Percentiles rank a stretch among this genome's conserved stretches.
phyloP scores from a whole-genome alignment of 2,113 vertebrate genomes.

The Amphilophus citrinellus region DNA sequence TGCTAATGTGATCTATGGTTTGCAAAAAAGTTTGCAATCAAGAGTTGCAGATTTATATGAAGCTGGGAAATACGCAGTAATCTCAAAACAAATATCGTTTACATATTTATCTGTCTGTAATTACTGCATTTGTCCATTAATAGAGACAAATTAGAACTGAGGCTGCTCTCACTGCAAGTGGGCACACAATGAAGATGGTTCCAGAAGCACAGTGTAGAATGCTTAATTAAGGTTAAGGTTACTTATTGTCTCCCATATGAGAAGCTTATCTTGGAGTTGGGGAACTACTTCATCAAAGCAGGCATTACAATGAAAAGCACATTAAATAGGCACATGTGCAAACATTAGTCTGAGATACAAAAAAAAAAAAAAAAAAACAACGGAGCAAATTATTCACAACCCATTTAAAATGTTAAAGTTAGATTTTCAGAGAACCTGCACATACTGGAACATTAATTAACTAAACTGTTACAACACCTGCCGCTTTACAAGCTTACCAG shows the following conservation, averaged over 20 bases:
- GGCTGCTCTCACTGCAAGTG: neutral
- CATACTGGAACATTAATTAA: neutral
- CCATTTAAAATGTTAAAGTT: neutral
- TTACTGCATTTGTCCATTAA: neutral
- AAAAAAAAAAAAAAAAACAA: neutral
- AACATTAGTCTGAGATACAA: neutral
- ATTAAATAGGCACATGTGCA: neutral
- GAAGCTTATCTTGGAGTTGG: neutral
- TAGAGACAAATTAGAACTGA: neutral
- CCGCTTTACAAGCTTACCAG: neutral
- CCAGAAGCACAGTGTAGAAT: neutral
- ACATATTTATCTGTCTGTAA: neutral
- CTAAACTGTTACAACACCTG: neutral
- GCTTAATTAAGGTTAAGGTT: neutral
- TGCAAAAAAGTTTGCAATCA: neutral
- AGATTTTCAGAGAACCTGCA: neutral
- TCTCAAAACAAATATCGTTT: neutral
- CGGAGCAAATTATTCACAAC: neutral
- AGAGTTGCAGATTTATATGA: neutral
- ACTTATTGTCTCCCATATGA: neutral
- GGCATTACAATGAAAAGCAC: neutral
- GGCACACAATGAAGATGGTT: neutral
- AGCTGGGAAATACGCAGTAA: neutral
- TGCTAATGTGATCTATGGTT: neutral
- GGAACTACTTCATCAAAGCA: neutral